Percentiles rank a stretch among this genome's conserved stretches.
Conservation (phyloP, 1,140 invertebrate species). For the Atta cephalotes region DNA sequence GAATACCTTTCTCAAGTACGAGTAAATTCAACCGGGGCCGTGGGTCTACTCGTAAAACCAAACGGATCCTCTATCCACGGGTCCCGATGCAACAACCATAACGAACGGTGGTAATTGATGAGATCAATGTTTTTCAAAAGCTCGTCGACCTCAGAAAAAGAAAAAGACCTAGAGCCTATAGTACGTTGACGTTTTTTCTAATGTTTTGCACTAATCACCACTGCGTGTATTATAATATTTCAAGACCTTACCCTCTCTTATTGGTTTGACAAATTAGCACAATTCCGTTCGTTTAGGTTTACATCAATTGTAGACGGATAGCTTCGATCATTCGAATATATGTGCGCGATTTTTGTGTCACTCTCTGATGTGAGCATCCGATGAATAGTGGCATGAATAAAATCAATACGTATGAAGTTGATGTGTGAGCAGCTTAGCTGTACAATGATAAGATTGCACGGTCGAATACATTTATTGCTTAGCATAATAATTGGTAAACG, state of each 20-base stretch:
- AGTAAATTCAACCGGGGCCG: constrained; percentile 83
- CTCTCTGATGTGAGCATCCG: constrained; percentile 61
- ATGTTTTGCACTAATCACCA: constrained; percentile 55
- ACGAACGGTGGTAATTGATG: constrained; percentile 70
- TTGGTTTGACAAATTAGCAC: constrained; percentile 68
- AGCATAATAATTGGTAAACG: constrained; percentile 54
- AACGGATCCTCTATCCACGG: constrained; percentile 81
- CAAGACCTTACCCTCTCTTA: constrained; percentile 51
- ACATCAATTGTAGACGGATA: constrained; percentile 64
- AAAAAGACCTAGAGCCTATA: constrained; percentile 55
- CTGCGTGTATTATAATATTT: constrained; percentile 49
- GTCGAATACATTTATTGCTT: constrained; percentile 61
- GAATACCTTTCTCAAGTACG: constrained; percentile 87
- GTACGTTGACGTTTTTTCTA: constrained; percentile 51
- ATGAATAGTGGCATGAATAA: constrained; percentile 38
- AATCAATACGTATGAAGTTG: constrained; percentile 47
- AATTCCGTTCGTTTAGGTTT: constrained; percentile 63
- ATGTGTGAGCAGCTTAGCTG: constrained; percentile 51
- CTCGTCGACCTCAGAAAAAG: constrained; percentile 40
- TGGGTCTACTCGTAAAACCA: constrained; percentile 83
- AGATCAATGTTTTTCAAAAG: constrained; percentile 11
- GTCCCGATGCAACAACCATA: constrained; percentile 81
- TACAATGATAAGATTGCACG: constrained; percentile 52
- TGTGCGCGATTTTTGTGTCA: constrained; percentile 50
- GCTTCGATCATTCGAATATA: constrained; percentile 73